Evolutionary conservation across 2,113 vertebrate genomes (phyloP).

Genomic region (Thinocorus orbignyianus): DNA sequence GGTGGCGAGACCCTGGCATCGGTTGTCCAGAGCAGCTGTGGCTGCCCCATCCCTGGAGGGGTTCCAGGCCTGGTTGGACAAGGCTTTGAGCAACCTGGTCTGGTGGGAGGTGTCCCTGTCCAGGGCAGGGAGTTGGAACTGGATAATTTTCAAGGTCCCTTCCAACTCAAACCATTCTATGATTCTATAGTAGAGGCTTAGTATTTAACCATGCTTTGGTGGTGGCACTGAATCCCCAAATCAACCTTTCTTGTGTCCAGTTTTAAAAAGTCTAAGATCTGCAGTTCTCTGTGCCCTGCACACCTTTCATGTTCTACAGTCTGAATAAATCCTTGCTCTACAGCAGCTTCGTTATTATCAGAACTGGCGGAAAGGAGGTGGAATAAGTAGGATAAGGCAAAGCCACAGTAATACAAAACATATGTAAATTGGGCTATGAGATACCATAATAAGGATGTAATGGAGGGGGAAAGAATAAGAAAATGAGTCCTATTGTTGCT

Average conservation of each 20-base stretch:
- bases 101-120: too few species aligned
- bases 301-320: not conserved
- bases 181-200: not conserved
- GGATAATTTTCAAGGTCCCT: too few species aligned
- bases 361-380: not conserved
- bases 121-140: too few species aligned
- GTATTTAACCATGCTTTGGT: not conserved
- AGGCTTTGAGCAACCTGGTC: too few species aligned
- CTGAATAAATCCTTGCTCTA: not conserved
- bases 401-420: not conserved
- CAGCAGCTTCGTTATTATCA: not conserved
- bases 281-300: not conserved
- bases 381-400: not conserved
- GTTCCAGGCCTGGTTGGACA: too few species aligned
- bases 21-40: too few species aligned
- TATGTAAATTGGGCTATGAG: not conserved
- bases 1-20: too few species aligned
- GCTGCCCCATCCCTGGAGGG: too few species aligned
- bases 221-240: not conserved
- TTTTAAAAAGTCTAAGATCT: not conserved
- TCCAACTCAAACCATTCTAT: too few species aligned
- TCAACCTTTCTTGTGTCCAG: not conserved
- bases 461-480: not conserved
- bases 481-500: not conserved
- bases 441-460: conserved; percentile 3